Evolutionary conservation across 37 sponge, comb jelly and placozoan species (phyloP), one percentile per base, ranked within the genome.

Genomic region (Ianthella basta): DNA sequence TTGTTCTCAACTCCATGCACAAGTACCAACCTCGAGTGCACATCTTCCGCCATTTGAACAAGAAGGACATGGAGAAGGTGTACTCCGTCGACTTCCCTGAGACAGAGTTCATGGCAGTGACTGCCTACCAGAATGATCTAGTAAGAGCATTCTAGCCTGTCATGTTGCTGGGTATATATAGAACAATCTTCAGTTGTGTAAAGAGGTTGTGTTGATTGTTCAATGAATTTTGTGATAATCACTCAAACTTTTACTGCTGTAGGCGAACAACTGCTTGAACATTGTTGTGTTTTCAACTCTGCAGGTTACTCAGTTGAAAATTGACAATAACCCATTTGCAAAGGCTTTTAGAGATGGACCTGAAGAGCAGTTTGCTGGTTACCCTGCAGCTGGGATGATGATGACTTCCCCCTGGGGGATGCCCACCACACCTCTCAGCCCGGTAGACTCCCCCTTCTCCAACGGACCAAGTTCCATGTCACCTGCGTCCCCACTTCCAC

Each of bases 301-400:
- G 27, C 55, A 88, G 91, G 89, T 94, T 15, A 94, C 95, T 20
- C 92, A 94, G 63, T 86, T 94, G 33, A 94, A 94, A 59, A 94
- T 94, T 27, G 92, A 94, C 69, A 79, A 94, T 64, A 94, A 94
- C 56, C 95, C 92, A 35, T 94, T 91, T 91, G 95, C 95, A 20
- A 94, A 91, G 65, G 95, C 92, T 14, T 94, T 94, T 30, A 55
- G 92, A 0, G 92, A 94, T 5, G 66, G 30, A 36, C 44, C 80
- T 78, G 23, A 64, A n/a, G 92, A 92, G 4, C 63, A 70, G 38
- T 89, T 82, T 81, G 32, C 18, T 41, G 78, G 53, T 12, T 75
- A 41, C 54, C 21, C 64, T 61, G 18, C 59, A 57, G 18, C 8
- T 10, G 78, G 78, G 14, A 15, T 41, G 53, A 75, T 75, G 78